These are phyloP conservation scores for Vultur gryphus DNA, from an alignment of 2,797 vertebrate genomes.

Conservation along the genomic window DNA sequence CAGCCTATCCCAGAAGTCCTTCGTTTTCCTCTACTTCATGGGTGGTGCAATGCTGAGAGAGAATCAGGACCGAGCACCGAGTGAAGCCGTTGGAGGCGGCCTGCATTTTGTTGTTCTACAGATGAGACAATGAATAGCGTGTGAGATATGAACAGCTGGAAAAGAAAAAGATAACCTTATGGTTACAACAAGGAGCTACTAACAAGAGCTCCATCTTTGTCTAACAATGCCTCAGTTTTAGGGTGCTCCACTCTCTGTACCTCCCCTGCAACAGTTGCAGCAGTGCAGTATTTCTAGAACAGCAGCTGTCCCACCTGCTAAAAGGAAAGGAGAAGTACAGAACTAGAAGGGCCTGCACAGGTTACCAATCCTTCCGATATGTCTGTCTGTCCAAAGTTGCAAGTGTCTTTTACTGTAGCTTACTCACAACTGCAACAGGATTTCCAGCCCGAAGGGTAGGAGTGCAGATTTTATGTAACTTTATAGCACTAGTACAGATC, in stretches of 20 bases:
- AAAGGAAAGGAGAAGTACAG: neutral
- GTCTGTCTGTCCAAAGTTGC: neutral
- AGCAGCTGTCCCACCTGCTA: neutral
- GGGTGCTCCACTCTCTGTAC: neutral
- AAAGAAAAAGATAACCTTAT: neutral
- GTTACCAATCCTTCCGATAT: neutral
- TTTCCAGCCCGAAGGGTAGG: neutral
- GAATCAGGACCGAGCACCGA: neutral
- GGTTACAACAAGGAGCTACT: neutral
- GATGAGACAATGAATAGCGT: accelerated
- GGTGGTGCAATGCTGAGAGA: neutral
- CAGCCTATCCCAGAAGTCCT: accelerated
- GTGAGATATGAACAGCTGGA: neutral
- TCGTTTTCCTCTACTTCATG: neutral
- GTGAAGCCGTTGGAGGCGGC: neutral
- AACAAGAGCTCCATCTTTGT: neutral
- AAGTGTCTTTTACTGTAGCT: neutral
- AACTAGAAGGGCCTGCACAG: neutral
- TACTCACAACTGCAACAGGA: neutral
- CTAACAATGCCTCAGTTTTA: neutral
- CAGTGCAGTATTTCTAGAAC: neutral
- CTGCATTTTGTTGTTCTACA: neutral
- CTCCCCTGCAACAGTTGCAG: neutral
- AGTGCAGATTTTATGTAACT: neutral
- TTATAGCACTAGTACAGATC: neutral